Conservation (phyloP, 1,140 invertebrate genomes). For the Pararge aegeria region DNA sequence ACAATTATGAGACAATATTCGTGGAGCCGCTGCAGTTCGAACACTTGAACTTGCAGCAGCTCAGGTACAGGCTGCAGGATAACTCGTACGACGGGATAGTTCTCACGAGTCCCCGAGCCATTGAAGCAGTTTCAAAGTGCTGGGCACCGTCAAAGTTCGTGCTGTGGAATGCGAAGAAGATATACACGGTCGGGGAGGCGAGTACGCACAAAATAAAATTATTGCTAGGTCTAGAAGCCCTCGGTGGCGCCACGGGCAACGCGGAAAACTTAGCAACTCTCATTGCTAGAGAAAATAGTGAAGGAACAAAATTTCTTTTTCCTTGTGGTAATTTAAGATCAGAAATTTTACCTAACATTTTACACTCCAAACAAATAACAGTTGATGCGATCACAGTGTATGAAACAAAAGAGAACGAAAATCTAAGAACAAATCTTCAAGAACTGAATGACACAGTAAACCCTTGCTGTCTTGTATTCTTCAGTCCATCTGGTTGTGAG, state of each 20-base stretch:
- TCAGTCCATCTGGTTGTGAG: conserved; percentile 79
- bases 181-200: conserved; percentile 79
- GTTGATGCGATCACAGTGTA: conserved; percentile 79
- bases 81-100: conserved; percentile 77
- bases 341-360: conserved; percentile 70
- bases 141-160: conserved; percentile 69
- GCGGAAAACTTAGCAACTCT: conserved; percentile 73
- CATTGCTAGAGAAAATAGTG: conserved; percentile 67
- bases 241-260: conserved; percentile 76
- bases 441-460: conserved; percentile 51
- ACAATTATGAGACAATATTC: conserved; percentile 74
- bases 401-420: conserved; percentile 77
- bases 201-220: conserved; percentile 69
- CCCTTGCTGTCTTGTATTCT: conserved; percentile 78
- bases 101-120: conserved; percentile 78
- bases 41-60: conserved; percentile 63
- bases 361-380: conserved; percentile 60
- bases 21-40: conserved; percentile 79
- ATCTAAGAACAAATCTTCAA: conserved; percentile 68
- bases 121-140: conserved; percentile 72
- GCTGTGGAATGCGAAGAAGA: conserved; percentile 73
- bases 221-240: conserved; percentile 71
- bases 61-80: conserved; percentile 61
- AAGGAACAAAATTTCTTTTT: conserved; percentile 65
- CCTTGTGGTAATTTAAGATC: conserved; percentile 79